Base-by-base conservation (phyloP, 2,888 invertebrate species). In the Oxycera nigricornis region DNA sequence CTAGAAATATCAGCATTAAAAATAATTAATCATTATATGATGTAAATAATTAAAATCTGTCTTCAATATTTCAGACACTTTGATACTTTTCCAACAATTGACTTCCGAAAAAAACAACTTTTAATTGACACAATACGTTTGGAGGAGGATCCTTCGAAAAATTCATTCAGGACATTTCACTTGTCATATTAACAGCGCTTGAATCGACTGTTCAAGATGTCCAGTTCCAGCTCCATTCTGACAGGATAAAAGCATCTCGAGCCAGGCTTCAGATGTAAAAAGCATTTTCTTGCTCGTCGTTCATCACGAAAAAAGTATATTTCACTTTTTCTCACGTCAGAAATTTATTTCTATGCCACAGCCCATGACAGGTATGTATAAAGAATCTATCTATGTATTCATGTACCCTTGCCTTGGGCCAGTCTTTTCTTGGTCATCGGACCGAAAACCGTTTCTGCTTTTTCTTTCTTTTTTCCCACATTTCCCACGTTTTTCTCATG, bases 261-360 rank as follows among this genome's bases (percentile, higher is more conserved):
- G 17, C 46, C 46, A 17, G 17, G 17, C 11, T 46, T 17, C 17
- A 17, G 46, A 46, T 46, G 17, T 46, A 46, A 46, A 46, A 46
- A 46, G 46, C 46, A 46, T 46, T 46, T 46, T 46, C 46, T 46
- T 46, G 46, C 46, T 46, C 46, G 11, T 46, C 17, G 46, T 46
- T 46, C 46, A n/a, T n/a, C n/a, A 46, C 22, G 22, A 55, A 55
- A 22, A 55, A 55, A 55, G 24, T 22, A 22, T 55, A 24, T 24
- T 55, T 20, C 52, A 55, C 2, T 55, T 55, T 55, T 55, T 55
- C 52, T 55, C 22, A 20, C 52, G 52, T 55, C 24, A 55, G 24
- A 55, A 55, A 55, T 55, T 55, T 55, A 55, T 55, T 55, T 55
- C 52, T 55, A 55, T 55, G 24, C 52, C 52, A 55, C 52, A 55